phyloP scores from a whole-genome alignment of 2,797 vertebrate species.

The Leptodactylus fallax region DNA sequence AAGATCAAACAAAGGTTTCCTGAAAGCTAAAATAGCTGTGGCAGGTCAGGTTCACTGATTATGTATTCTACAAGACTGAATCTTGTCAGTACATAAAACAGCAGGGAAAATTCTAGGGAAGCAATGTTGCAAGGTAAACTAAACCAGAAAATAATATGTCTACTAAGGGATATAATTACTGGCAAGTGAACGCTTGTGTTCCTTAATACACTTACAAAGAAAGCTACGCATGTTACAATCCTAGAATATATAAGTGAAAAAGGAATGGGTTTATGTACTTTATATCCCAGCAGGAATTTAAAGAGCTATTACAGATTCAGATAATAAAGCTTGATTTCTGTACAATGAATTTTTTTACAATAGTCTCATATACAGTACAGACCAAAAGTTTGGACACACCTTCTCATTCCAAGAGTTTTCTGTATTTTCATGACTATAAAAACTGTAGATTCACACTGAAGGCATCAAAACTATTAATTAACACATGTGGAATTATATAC shows the following conservation, averaged over 20 bases:
- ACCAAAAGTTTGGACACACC: no score
- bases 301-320: not conserved
- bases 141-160: conserved; percentile 55
- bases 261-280: not conserved
- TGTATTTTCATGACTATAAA: no score
- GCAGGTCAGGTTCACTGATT: conserved; percentile 60
- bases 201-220: conserved; percentile 27
- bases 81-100: conserved; percentile 58
- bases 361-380: no score
- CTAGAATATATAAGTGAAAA: not conserved
- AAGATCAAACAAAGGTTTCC: conserved; percentile 51
- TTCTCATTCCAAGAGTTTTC: no score
- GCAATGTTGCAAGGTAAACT: conserved; percentile 54
- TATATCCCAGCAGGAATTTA: not conserved
- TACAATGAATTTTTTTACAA: no score
- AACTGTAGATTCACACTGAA: no score
- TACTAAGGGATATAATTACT: conserved; percentile 45
- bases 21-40: conserved; percentile 50
- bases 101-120: conserved; percentile 50
- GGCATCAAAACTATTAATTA: no score
- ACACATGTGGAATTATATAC: no score
- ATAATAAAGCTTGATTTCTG: not conserved
- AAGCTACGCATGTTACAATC: not conserved
- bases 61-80: conserved; percentile 47
- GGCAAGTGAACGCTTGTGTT: conserved; percentile 32